Conservation (phyloP, 2,888 invertebrate species). For the Agyllia agylla region DNA sequence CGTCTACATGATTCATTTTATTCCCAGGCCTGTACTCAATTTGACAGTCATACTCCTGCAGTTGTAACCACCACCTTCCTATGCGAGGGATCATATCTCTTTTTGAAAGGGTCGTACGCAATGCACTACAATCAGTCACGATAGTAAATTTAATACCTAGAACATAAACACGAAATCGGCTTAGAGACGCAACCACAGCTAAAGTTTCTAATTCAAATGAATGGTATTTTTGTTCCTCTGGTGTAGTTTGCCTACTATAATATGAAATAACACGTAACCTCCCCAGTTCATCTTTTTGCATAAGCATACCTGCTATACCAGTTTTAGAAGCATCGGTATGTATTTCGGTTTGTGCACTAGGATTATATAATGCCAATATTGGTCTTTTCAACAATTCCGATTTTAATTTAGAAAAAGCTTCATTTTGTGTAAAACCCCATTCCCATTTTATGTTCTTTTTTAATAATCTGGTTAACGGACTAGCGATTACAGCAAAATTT, state of each 20-base stretch:
- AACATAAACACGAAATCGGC: conserved; percentile 68
- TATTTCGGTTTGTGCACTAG: neutral
- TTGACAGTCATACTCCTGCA: neutral
- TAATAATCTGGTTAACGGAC: neutral
- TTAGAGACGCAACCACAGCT: conserved; percentile 79
- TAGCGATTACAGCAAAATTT: neutral
- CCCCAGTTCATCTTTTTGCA: neutral
- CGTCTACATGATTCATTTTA: neutral
- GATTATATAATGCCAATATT: neutral
- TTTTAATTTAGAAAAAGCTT: neutral
- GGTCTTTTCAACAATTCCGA: neutral
- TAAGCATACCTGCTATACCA: neutral
- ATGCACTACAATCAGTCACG: conserved; percentile 8
- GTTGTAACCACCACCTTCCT: conserved; percentile 2
- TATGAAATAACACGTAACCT: neutral
- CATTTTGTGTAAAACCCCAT: neutral
- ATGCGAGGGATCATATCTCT: neutral
- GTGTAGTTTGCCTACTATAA: neutral
- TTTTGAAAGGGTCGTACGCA: neutral
- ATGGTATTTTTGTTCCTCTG: neutral
- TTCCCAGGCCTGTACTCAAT: neutral
- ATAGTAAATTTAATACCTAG: neutral
- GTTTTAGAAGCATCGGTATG: neutral
- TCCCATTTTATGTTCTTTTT: neutral
- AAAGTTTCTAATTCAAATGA: conserved; percentile 80